Evolutionary conservation across 1,140 invertebrate genomes (phyloP).

Genomic region (Aphidius gifuensis): DNA sequence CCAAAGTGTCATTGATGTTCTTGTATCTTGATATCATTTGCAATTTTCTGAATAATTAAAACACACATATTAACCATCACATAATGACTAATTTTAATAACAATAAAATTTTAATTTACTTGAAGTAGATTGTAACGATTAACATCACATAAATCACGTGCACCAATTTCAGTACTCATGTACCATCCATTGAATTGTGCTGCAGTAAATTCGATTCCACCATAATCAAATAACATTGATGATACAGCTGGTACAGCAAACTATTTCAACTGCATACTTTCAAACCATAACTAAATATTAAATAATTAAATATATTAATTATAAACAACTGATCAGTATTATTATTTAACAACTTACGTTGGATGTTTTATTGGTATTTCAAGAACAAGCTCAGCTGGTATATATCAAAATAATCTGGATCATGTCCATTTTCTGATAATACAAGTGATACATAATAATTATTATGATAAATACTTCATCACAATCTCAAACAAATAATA

Average conservation of each 20-base stretch:
- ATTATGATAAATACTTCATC: no score
- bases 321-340: no score
- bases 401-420: conserved; percentile 92
- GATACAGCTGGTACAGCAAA: conserved; percentile 84
- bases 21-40: conserved; percentile 70
- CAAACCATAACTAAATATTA: conserved; percentile 73
- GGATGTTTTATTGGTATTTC: conserved; percentile 85
- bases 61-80: neutral
- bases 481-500: no score
- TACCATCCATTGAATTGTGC: conserved; percentile 96
- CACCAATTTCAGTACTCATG: conserved; percentile 94
- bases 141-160: conserved; percentile 83
- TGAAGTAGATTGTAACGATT: conserved; percentile 85
- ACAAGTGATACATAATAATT: no score
- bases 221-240: conserved; percentile 90
- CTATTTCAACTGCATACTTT: conserved; percentile 81
- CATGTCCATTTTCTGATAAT: conserved; percentile 88
- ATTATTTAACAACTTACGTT: conserved; percentile 65
- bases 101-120: conserved; percentile 55
- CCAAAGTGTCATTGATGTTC: conserved; percentile 82
- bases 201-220: conserved; percentile 91
- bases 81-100: neutral
- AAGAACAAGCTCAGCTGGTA: conserved; percentile 83
- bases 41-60: conserved; percentile 65
- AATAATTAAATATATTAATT: conserved; percentile 13